phyloP scores from a whole-genome alignment of 2,888 invertebrate genomes.

The Spilarctia lutea region DNA sequence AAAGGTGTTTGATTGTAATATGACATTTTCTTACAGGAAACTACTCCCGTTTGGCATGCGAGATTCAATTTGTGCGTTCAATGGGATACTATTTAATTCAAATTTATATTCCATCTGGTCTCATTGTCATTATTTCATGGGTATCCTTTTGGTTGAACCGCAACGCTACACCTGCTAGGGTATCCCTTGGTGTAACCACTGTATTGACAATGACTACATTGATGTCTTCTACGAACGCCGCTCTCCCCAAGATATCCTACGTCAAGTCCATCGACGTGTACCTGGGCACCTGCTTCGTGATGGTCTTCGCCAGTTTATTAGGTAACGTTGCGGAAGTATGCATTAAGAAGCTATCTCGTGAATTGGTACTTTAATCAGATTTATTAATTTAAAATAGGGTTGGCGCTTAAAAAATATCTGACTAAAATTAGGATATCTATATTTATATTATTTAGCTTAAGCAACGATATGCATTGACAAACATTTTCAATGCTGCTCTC shows the following conservation, averaged over 20 bases:
- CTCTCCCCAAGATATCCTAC: slow-evolving; percentile 99
- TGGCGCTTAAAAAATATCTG: background rate
- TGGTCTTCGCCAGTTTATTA: slow-evolving; percentile 99
- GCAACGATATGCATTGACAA: background rate
- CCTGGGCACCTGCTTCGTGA: slow-evolving; percentile 99
- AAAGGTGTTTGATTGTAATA: slow-evolving; percentile 19
- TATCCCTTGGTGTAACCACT: slow-evolving; percentile 97
- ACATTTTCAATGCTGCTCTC: background rate
- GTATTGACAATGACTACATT: slow-evolving; percentile 99
- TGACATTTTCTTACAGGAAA: slow-evolving; percentile 89
- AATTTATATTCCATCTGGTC: slow-evolving; percentile 98
- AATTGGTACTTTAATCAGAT: no score
- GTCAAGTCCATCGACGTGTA: slow-evolving; percentile 99
- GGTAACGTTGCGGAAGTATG: slow-evolving; percentile 85
- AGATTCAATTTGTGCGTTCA: slow-evolving; percentile 98
- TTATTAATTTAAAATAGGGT: background rate
- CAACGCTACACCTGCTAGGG: slow-evolving; percentile 97
- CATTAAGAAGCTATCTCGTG: background rate
- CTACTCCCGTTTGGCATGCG: slow-evolving; percentile 98
- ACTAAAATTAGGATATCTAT: background rate
- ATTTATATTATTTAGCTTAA: background rate
- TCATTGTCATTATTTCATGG: slow-evolving; percentile 99
- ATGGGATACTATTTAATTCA: slow-evolving; percentile 99
- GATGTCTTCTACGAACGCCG: slow-evolving; percentile 98
- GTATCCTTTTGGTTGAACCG: slow-evolving; percentile 98